Base-by-base conservation (phyloP, 2,113 vertebrate genomes). In the Phyllopteryx taeniolatus region DNA sequence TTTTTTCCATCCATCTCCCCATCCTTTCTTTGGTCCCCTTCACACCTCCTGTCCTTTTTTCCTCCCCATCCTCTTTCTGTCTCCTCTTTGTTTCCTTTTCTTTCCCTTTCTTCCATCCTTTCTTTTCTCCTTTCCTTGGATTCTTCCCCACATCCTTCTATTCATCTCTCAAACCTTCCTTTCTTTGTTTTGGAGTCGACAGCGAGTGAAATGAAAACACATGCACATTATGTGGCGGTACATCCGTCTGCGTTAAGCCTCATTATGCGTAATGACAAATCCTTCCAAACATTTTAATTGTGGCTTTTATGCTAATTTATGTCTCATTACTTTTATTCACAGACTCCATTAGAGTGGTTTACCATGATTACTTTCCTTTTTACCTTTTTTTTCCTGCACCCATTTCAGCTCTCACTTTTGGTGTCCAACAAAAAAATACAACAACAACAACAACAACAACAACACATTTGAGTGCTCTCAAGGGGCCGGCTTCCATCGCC, bases 261-360 rank as follows among this genome's bases (percentile, higher is more conserved):
- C 22, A 27, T 47, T 66, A 47, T 31, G 13, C n/a, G 7, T 10
- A 13, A 46, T 43, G 64, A 31, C 64, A 66, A 47, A 47, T 66
- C 44, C 44, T 31, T 31, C 43, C 64, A 66, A 66, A 66, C 64
- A 47, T 47, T 43, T 66, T 22, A 66, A 47, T 66, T 66, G 63
- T 27, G n/a, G 42, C 64, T 66, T 47, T 66, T 49, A 31, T 46
- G 63, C 43, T 66, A 46, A 66, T 66, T 66, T 47, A 27, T n/a
- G 42, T 27, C 63, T 27, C 63, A 47, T 66, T 47, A 66, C 43
- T 44, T 47, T 66, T 66, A 47, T 66, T 66, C 22, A 66, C 43
- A 47, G 43, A 66, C 43, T 66, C 63, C 63, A 66, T 66, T 66
- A 22, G 22, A 14, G 64, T 31, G 0, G 12, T 66, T 66, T 66